Evolutionary conservation across 64 coral and sea anemone species (phyloP).

Genomic region (Pocillopora damicornis): DNA sequence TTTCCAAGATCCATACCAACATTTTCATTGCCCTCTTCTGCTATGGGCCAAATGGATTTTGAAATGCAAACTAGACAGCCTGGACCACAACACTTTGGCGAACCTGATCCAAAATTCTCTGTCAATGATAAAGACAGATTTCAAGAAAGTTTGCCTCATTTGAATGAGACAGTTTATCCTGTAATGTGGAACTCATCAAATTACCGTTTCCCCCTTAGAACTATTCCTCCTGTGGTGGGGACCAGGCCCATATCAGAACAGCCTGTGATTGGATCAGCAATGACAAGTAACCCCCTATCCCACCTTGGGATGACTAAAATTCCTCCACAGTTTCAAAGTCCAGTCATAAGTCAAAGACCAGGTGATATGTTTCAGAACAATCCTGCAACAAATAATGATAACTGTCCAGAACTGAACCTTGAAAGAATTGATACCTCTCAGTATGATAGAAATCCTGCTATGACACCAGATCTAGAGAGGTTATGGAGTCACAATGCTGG

Average conservation of each 20-base stretch:
- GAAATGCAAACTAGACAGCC: not conserved
- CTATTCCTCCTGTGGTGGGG: not conserved
- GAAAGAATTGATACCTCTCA: not conserved
- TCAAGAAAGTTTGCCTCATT: not conserved
- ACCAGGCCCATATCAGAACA: not conserved
- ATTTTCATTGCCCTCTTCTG: not conserved
- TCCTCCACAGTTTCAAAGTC: not conserved
- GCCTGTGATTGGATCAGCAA: not conserved
- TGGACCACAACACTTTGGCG: not conserved
- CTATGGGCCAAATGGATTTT: not conserved
- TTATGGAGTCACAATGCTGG: not conserved
- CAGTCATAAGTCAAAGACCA: not conserved
- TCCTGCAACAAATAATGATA: not conserved
- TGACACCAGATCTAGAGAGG: not conserved
- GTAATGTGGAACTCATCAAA: constrained; percentile 46
- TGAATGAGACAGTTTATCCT: constrained; percentile 28
- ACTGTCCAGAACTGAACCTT: not conserved
- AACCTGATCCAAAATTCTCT: not conserved
- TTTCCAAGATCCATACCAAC: not conserved
- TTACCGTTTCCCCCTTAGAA: not conserved
- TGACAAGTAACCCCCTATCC: not conserved
- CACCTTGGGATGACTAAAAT: not conserved
- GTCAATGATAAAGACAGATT: not conserved
- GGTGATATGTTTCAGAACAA: not conserved
- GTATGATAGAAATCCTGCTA: not conserved